These are phyloP conservation scores for Phaethornis superciliosus DNA, from an alignment of 2,113 vertebrate genomes.

Conservation along the genomic window DNA sequence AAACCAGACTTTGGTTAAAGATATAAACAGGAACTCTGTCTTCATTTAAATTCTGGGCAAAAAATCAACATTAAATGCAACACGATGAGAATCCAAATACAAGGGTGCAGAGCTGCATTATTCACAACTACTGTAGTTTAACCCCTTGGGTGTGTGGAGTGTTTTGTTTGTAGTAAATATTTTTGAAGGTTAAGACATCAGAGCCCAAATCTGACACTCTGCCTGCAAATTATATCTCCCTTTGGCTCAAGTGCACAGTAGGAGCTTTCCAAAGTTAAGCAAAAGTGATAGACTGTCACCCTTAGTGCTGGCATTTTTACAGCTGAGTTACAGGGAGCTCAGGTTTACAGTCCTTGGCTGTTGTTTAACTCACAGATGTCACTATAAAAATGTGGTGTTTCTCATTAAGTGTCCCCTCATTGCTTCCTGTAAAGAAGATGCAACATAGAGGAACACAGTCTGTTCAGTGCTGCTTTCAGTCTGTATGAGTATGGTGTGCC, in stretches of 20 bases:
- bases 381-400: not conserved
- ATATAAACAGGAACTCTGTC: slow-evolving; percentile 21
- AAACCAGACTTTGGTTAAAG: slow-evolving; percentile 21
- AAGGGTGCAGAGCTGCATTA: not conserved
- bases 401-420: not conserved
- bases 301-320: not conserved
- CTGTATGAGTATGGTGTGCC: not conserved
- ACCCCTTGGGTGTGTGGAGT: not conserved
- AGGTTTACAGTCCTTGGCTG: not conserved
- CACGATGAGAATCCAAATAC: not conserved
- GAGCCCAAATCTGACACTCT: not conserved
- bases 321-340: not conserved
- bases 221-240: not conserved
- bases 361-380: not conserved
- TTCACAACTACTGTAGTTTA: slow-evolving; percentile 1
- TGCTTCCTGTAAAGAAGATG: not conserved
- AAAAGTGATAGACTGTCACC: not conserved
- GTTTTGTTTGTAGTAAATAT: slow-evolving; percentile 25
- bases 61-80: slow-evolving; percentile 1
- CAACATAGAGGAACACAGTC: not conserved
- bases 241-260: not conserved
- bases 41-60: slow-evolving; percentile 52
- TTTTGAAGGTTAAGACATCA: slow-evolving; percentile 38
- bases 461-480: not conserved
- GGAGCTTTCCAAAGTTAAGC: not conserved